A percentile compares a stretch with the other conserved stretches of the same genome.
phyloP scores from a whole-genome alignment of 2,113 vertebrate genomes.

The Tautogolabrus adspersus region DNA sequence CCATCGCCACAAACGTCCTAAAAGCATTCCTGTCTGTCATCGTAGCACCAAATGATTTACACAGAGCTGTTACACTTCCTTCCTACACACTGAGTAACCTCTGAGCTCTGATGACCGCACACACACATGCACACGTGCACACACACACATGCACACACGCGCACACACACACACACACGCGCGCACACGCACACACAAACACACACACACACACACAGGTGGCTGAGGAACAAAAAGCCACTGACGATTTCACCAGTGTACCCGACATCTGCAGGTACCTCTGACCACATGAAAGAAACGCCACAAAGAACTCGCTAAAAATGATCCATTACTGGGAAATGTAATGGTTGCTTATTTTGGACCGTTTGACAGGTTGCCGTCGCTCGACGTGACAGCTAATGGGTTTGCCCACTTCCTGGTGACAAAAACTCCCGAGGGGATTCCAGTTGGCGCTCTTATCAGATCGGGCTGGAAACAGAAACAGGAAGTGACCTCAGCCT shows the following conservation, averaged over 20 bases:
- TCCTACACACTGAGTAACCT: conserved; percentile 59
- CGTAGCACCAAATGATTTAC: conserved; percentile 58
- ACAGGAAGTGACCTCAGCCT: conserved; percentile 82
- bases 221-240: conserved; percentile 34
- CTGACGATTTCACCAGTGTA: conserved; percentile 37
- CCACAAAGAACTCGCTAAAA: conserved; percentile 41
- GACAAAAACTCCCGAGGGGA: conserved; percentile 58
- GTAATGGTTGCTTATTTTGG: conserved; percentile 60
- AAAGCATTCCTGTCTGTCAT: conserved; percentile 74
- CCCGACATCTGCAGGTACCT: not conserved
- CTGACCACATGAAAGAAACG: conserved; percentile 3
- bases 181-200: conserved; percentile 29
- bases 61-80: conserved; percentile 60
- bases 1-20: conserved; percentile 25
- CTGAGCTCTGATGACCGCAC: conserved; percentile 33
- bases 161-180: conserved; percentile 42
- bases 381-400: conserved; percentile 55
- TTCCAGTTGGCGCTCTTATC: conserved; percentile 68
- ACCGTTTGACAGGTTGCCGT: conserved; percentile 53
- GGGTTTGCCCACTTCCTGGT: conserved; percentile 77
- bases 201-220: conserved; percentile 44
- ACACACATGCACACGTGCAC: conserved; percentile 13
- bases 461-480: conserved; percentile 56
- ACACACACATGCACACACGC: too few species aligned
- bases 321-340: conserved; percentile 53